Conservation (phyloP, 1,140 invertebrate genomes). For the Araneus ventricosus region DNA sequence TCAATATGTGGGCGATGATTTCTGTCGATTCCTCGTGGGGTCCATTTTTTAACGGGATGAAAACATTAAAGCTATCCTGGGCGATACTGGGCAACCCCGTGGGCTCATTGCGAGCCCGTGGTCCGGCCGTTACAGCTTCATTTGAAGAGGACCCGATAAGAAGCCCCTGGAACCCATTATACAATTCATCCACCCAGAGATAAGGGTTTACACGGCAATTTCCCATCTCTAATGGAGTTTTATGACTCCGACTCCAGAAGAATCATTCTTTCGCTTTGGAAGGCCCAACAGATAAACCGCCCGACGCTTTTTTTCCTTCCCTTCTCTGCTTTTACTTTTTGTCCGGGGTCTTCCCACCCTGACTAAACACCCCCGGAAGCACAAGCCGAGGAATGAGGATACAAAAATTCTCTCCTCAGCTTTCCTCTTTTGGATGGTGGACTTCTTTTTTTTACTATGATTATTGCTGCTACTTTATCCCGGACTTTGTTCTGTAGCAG, state of each 20-base stretch:
- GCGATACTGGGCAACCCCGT: conserved; percentile 31
- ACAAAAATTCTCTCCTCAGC: conserved; percentile 32
- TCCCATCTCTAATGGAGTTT: conserved; percentile 75
- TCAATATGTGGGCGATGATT: not conserved
- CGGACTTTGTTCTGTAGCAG: not conserved
- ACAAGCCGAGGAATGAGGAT: conserved; percentile 10
- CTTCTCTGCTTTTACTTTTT: conserved; percentile 30
- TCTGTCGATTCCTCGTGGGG: not conserved
- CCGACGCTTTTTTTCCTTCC: conserved; percentile 27
- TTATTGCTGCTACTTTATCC: conserved; percentile 21
- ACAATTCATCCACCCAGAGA: conserved; percentile 75
- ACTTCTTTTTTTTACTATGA: not conserved
- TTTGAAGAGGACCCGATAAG: conserved; percentile 50
- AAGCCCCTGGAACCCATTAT: conserved; percentile 73
- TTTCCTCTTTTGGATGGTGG: not conserved
- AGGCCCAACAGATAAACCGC: conserved; percentile 49
- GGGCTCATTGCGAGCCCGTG: conserved; percentile 27
- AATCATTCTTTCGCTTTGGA: conserved; percentile 53
- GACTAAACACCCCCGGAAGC: conserved; percentile 44
- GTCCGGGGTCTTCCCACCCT: conserved; percentile 24
- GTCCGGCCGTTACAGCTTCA: conserved; percentile 60
- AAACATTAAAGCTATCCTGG: conserved; percentile 26
- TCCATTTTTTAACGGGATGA: not conserved
- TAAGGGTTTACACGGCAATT: conserved; percentile 76
- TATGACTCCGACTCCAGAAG: conserved; percentile 64